Percentiles rank a stretch among this genome's conserved stretches.
Evolutionary conservation across 2,888 invertebrate species (phyloP).

Genomic region (Pterostichus niger): DNA sequence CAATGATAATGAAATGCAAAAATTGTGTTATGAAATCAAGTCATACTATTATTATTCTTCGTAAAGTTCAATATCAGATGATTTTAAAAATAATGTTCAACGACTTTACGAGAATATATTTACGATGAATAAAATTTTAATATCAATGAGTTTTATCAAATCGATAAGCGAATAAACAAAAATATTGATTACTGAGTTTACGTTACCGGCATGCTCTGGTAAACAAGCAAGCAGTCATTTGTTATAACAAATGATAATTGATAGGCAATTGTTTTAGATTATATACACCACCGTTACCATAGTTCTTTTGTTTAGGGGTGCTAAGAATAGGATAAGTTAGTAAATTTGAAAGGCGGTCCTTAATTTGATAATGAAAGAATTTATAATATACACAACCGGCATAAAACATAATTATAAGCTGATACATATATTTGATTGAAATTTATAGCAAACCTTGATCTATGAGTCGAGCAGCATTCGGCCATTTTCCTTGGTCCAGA

Average conservation of each 20-base stretch:
- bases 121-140: not conserved
- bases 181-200: constrained; percentile 35
- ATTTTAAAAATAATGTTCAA: not conserved
- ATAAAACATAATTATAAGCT: not conserved
- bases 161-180: constrained; percentile 26
- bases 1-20: constrained; percentile 9
- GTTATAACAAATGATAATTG: constrained; percentile 15
- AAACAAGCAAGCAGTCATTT: constrained; percentile 15
- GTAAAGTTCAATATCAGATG: constrained; percentile 3
- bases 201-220: constrained; percentile 32
- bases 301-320: not conserved
- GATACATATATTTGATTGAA: constrained; percentile 47
- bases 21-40: constrained; percentile 39
- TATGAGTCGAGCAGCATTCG: constrained; percentile 84
- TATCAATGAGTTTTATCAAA: not conserved
- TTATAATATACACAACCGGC: constrained; percentile 25
- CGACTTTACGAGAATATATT: not conserved
- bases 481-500: constrained; percentile 84
- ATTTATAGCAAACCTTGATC: constrained; percentile 83
- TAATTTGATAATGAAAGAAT: not conserved
- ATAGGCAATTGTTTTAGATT: not conserved
- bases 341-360: not conserved
- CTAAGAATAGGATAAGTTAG: no score
- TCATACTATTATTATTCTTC: constrained; percentile 9
- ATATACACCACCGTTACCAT: not conserved